Conservation (phyloP, 2,797 vertebrate genomes). For the Zalophus californianus region DNA sequence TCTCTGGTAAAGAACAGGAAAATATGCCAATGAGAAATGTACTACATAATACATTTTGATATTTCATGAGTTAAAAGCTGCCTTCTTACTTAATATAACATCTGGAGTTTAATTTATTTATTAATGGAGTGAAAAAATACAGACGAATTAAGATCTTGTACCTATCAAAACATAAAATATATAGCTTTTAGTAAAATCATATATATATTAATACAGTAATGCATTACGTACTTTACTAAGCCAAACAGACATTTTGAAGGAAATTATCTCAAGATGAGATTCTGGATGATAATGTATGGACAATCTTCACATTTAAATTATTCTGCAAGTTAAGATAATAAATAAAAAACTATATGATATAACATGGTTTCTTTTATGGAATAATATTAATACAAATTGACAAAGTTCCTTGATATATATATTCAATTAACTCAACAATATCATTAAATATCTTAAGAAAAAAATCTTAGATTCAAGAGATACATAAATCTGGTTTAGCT, state of each 20-base stretch:
- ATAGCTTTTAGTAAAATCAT: constrained; percentile 55
- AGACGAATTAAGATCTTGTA: constrained; percentile 66
- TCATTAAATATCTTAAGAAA: constrained; percentile 3
- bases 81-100: constrained; percentile 27
- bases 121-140: constrained; percentile 50
- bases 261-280: constrained; percentile 20
- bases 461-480: constrained; percentile 10
- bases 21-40: constrained; percentile 65
- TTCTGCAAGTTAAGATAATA: background rate
- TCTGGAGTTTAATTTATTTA: constrained; percentile 56
- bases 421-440: background rate
- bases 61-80: constrained; percentile 69
- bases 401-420: background rate
- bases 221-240: background rate
- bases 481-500: constrained; percentile 29
- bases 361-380: background rate
- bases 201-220: background rate
- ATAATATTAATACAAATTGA: background rate
- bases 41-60: constrained; percentile 49
- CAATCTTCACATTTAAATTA: constrained; percentile 4
- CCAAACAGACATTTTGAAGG: constrained; percentile 29
- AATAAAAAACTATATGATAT: background rate
- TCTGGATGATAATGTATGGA: background rate
- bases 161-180: constrained; percentile 62
- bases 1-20: constrained; percentile 85